Percentiles rank a stretch among this genome's conserved stretches.
Evolutionary conservation across 1,140 invertebrate species (phyloP).

Genomic region (Drosophila pseudoobscura): DNA sequence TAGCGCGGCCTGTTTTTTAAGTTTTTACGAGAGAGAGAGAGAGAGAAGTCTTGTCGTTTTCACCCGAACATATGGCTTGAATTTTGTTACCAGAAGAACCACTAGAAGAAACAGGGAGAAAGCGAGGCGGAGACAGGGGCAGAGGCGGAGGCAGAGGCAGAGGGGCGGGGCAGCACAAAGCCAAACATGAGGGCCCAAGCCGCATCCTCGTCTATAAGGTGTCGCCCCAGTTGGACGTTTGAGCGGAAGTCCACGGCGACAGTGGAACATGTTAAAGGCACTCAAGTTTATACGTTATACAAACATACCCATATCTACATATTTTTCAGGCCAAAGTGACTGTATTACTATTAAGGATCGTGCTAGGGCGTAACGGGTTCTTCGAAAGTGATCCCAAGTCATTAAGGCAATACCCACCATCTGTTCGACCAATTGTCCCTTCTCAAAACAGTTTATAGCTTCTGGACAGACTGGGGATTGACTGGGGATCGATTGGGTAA

Average conservation of each 20-base stretch:
- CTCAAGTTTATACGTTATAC: conserved; percentile 75
- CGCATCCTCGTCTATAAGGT: conserved; percentile 46
- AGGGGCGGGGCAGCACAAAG: conserved; percentile 6
- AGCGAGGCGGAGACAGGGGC: too few relatives aligned
- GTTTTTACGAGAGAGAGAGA: conserved; percentile 40
- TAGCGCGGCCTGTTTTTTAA: conserved; percentile 75
- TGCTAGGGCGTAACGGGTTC: conserved; percentile 25
- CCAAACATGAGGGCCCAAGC: conserved; percentile 33
- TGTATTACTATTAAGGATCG: conserved; percentile 21
- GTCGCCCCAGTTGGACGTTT: conserved; percentile 61
- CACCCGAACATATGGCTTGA: conserved; percentile 71
- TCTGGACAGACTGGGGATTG: conserved; percentile 8
- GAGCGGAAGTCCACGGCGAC: conserved; percentile 63
- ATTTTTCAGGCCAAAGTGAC: conserved; percentile 7
- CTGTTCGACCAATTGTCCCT: conserved; percentile 63
- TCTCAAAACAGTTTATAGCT: conserved; percentile 64
- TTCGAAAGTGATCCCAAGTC: conserved; percentile 19
- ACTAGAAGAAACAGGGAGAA: background rate
- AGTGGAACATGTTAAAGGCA: conserved; percentile 73
- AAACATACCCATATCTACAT: conserved; percentile 26
- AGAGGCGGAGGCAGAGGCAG: background rate
- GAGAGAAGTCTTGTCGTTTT: conserved; percentile 66
- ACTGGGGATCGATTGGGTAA: conserved; percentile 29
- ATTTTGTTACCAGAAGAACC: conserved; percentile 22
- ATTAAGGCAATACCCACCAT: conserved; percentile 46